Base-by-base conservation (phyloP, 2,888 invertebrate genomes). In the Clitarchus hookeri region DNA sequence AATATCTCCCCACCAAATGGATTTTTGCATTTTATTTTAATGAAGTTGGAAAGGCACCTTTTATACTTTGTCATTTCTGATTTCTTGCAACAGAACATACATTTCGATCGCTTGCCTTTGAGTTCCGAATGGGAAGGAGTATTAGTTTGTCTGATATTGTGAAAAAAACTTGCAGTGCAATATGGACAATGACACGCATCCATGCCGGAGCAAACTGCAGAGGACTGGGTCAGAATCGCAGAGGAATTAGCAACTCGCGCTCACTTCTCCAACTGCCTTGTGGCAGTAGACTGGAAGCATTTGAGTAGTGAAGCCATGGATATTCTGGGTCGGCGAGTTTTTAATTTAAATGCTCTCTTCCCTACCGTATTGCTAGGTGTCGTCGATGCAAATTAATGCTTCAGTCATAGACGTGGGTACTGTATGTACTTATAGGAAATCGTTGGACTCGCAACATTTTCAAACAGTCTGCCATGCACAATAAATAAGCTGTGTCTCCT, bases 1-100 rank as follows among this genome's bases (percentile, higher is more conserved):
- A 48, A 11, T 13, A n/a, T n/a, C n/a, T n/a, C n/a, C n/a, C n/a
- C 48, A 2, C 48, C 48, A 48, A 11, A 2, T 8, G 16, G 8
- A 11, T 13, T 11, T 16, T 16, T 48, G 8, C 0, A 11, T 13
- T 11, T 16, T 16, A 48, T 16, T 16, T 48, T 48, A 48, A 48
- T 36, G 1, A 48, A 48, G 11, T 1, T 48, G 48, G 6, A 48
- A 48, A 48, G n/a, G n/a, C n/a, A n/a, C n/a, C n/a, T n/a, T n/a
- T n/a, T n/a, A n/a, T n/a, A n/a, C n/a, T 16, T 26, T 80, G 13
- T 80, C 4, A 13, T 80, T 80, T 80, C 80, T 13, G 80, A 19
- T 80, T 80, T 80, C 80, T 80, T 26, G 80, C 80, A 80, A 80
- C 80, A 36, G 80, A 25, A 80, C 26, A 80, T 80, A 25, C 80